These are phyloP conservation scores for Catamblyrhynchus diadema DNA, from an alignment of 2,797 vertebrate species.

Conservation along the genomic window DNA sequence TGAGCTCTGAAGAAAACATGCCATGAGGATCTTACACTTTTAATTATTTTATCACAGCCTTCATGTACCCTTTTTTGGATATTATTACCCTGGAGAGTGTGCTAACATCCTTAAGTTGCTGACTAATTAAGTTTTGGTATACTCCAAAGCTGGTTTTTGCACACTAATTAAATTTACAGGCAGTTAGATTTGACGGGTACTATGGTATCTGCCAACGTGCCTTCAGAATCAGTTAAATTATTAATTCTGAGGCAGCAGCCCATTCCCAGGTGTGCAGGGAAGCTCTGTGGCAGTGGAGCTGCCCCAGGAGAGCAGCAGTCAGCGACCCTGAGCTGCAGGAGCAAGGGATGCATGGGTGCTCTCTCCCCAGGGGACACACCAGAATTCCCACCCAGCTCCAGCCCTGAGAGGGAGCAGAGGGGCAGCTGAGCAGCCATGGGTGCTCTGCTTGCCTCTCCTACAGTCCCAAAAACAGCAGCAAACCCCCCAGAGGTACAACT, in stretches of 20 bases:
- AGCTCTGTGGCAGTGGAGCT: neutral
- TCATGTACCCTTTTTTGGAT: conserved; percentile 40
- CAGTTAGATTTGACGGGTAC: conserved; percentile 66
- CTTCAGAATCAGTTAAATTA: conserved; percentile 63
- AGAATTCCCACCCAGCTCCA: neutral
- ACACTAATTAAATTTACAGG: conserved; percentile 70
- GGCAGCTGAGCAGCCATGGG: fast-evolving
- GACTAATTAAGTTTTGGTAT: conserved; percentile 73
- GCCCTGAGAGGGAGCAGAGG: neutral
- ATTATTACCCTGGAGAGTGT: conserved; percentile 50
- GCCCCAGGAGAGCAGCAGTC: neutral
- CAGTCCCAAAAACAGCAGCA: neutral
- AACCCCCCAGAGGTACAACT: neutral
- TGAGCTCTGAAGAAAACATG: conserved; percentile 24
- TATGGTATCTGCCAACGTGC: conserved; percentile 56
- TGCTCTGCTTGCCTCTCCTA: neutral
- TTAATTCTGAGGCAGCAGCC: conserved; percentile 48
- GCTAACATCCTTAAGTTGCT: conserved; percentile 71
- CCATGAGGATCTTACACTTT: conserved; percentile 5
- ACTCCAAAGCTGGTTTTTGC: conserved; percentile 45
- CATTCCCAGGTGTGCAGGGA: neutral
- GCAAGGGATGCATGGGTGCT: neutral
- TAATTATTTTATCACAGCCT: conserved; percentile 62
- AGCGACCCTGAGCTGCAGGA: neutral
- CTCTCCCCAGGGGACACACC: neutral